Conservation (phyloP, 1,140 invertebrate species). For the Ceratina australensis region DNA sequence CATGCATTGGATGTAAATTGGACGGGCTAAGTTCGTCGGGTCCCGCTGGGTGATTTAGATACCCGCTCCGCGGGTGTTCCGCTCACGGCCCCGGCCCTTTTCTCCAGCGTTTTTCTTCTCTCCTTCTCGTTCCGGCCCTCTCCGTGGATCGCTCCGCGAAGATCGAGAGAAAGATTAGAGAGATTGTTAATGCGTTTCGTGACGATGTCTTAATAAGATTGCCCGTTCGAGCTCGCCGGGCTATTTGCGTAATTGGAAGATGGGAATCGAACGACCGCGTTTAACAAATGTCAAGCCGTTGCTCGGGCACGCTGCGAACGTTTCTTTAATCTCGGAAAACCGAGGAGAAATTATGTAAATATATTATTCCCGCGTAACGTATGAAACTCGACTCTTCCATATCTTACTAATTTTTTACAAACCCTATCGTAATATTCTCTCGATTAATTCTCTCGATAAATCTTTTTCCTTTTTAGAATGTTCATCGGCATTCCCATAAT, state of each 20-base stretch:
- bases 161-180: conserved; percentile 2
- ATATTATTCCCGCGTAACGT: too few species aligned
- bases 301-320: background rate
- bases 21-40: conserved; percentile 23
- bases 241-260: background rate
- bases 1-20: conserved; percentile 49
- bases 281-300: background rate
- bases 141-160: background rate
- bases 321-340: too few species aligned
- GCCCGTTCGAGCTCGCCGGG: background rate
- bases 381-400: too few species aligned
- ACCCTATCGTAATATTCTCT: too few species aligned
- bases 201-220: conserved; percentile 11
- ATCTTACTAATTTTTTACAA: too few species aligned
- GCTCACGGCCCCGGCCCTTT: too few species aligned
- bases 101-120: background rate
- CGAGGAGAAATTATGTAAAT: too few species aligned
- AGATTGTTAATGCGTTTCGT: background rate
- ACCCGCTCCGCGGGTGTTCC: conserved; percentile 17
- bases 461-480: too few species aligned
- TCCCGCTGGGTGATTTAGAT: conserved; percentile 33
- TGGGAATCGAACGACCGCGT: background rate
- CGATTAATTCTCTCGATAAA: too few species aligned
- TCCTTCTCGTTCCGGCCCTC: too few species aligned
- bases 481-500: too few species aligned